phyloP scores from a whole-genome alignment of 2,888 invertebrate species.

The Dynastes tityus region DNA sequence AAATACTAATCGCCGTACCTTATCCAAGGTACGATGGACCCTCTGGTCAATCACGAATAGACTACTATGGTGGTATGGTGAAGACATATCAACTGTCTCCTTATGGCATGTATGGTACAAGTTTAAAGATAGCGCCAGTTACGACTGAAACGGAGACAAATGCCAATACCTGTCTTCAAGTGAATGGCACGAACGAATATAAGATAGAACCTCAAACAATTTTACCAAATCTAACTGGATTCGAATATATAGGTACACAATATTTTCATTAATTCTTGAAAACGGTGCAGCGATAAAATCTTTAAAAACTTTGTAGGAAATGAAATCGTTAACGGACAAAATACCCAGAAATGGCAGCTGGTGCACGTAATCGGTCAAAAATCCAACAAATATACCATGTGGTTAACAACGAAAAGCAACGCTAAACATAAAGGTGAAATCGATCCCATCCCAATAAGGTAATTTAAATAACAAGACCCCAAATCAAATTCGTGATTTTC shows the following conservation, averaged over 20 bases:
- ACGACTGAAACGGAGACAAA: constrained; percentile 84
- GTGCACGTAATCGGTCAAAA: constrained; percentile 82
- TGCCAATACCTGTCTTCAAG: constrained; percentile 85
- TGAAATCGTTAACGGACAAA: constrained; percentile 81
- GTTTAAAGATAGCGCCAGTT: constrained; percentile 88
- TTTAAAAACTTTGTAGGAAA: constrained; percentile 70
- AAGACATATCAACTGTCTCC: constrained; percentile 87
- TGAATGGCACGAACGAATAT: constrained; percentile 81
- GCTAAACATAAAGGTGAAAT: constrained; percentile 68
- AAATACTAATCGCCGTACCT: background rate
- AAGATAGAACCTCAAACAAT: constrained; percentile 82
- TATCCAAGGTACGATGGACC: constrained; percentile 79
- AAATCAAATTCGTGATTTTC: background rate
- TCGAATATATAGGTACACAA: constrained; percentile 75
- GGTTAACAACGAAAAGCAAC: constrained; percentile 84
- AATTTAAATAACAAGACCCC: constrained; percentile 35
- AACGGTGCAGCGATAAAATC: background rate
- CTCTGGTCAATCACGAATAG: constrained; percentile 87
- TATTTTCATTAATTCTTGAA: background rate
- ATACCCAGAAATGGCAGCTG: constrained; percentile 86
- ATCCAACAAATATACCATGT: constrained; percentile 90
- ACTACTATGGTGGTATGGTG: constrained; percentile 97
- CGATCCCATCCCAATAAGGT: constrained; percentile 81
- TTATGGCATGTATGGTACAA: constrained; percentile 78
- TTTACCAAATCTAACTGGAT: constrained; percentile 86